These are phyloP conservation scores for Phyto melanocephala DNA, from an alignment of 2,888 invertebrate genomes.

Conservation along the genomic window DNA sequence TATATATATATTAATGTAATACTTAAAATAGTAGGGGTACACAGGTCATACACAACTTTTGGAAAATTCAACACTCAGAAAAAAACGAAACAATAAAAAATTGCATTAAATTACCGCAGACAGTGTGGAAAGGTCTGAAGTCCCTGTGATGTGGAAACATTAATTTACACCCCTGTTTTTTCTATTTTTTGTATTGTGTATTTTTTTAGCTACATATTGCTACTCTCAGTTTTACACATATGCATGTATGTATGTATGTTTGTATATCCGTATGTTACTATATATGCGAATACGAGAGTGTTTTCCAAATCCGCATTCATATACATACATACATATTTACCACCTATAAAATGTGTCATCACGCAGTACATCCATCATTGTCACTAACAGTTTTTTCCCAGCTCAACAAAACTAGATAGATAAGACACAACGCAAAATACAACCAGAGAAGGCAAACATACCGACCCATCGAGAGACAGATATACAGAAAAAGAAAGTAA, in stretches of 20 bases:
- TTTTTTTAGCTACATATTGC: background rate
- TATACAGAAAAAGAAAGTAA: slow-evolving; percentile 9
- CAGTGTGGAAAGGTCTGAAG: slow-evolving; percentile 36
- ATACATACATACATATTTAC: no score
- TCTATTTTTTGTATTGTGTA: background rate
- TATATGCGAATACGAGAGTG: background rate
- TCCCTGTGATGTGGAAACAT: slow-evolving; percentile 25
- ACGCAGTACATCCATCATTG: slow-evolving; percentile 61
- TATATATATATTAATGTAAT: background rate
- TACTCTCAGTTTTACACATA: slow-evolving; percentile 11
- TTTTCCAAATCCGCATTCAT: slow-evolving; percentile 42
- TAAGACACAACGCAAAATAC: slow-evolving; percentile 16
- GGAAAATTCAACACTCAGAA: slow-evolving; percentile 2
- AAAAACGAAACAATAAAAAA: slow-evolving; percentile 45
- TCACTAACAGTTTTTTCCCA: slow-evolving; percentile 55
- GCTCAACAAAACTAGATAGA: slow-evolving; percentile 18
- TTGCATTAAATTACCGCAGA: slow-evolving; percentile 44
- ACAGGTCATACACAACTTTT: slow-evolving; percentile 17
- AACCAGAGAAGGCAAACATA: slow-evolving; percentile 16
- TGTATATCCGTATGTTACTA: background rate
- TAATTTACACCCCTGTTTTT: slow-evolving; percentile 43
- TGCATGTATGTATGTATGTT: background rate
- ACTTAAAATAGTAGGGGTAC: background rate
- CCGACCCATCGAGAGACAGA: background rate
- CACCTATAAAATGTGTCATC: slow-evolving; percentile 60